phyloP scores from a whole-genome alignment of 2,888 invertebrate genomes.

The Elysia crispata region DNA sequence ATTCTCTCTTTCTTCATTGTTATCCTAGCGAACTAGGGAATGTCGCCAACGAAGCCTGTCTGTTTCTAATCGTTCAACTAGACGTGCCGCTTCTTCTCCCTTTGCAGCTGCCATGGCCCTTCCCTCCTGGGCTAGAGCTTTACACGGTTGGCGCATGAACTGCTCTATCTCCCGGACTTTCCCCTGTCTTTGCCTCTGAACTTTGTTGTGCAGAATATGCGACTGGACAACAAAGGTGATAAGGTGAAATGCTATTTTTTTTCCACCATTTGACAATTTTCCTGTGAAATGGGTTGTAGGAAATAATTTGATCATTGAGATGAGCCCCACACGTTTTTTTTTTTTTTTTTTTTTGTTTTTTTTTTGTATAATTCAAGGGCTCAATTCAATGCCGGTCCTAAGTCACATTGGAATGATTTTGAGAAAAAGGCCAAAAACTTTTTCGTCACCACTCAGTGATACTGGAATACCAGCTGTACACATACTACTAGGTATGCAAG shows the following conservation, averaged over 20 bases:
- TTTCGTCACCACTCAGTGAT: no score
- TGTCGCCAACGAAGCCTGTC: background rate
- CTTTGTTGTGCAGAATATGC: conserved; percentile 16
- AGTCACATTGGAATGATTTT: no score
- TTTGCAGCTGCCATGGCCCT: background rate
- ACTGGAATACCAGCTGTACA: no score
- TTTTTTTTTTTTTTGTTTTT: no score
- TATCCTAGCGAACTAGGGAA: background rate
- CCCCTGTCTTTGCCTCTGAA: no score
- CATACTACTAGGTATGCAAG: no score
- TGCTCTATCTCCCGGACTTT: no score
- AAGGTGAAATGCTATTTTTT: background rate
- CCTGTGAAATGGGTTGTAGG: conserved; percentile 33
- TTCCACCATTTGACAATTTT: conserved; percentile 48
- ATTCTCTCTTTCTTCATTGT: background rate
- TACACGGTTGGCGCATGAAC: no score
- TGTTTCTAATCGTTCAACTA: background rate
- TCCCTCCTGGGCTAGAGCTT: background rate
- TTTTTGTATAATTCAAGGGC: no score
- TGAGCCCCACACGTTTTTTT: conserved; percentile 44
- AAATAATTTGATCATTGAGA: conserved; percentile 22
- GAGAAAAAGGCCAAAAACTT: no score
- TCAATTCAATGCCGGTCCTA: no score
- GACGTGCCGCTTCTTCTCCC: background rate
- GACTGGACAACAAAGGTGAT: conserved; percentile 24